Evolutionary conservation across 2,797 vertebrate species (phyloP), one percentile per base, ranked within the genome.

Genomic region (Buphagus erythrorhynchus): DNA sequence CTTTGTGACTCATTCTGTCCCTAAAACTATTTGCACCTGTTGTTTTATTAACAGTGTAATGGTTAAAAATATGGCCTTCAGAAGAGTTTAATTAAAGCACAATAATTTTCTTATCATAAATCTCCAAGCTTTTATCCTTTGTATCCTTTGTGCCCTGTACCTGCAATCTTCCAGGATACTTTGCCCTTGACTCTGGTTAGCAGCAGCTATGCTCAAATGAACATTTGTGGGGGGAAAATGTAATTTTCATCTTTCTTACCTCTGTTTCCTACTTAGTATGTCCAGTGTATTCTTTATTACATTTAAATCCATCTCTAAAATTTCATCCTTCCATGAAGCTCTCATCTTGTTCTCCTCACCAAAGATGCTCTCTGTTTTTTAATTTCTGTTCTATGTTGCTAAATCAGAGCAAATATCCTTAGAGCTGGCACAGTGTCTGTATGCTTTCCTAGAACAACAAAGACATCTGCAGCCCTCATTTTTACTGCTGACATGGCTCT

Each of bases 11-110:
- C 68, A 79, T 59, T 87, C 52, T 80, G 49, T 31, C 55, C 45
- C 24, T 61, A 35, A 61, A 86, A 80, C 51, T 87, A 79, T 77
- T 83, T 86, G 57, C 75, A 91, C 43, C 67, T 91, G 57, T 33
- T 85, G 33, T 65, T 87, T 94, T 87, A 42, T 66, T 79, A 88
- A 40, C 36, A 71, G 17, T 38, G 24, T 71, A 87, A 62, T 73
- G 8, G 43, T 58, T 85, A 67, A 93, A 85, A 92, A 38, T 79
- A 74, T 24, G n/a, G 15, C 59, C 40, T 77, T 89, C 59, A 91
- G 78, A 80, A 73, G 8, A 35, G 10, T 71, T 88, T 72, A 86
- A 72, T 66, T 86, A 90, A 93, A 81, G 28, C 19, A n/a, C 26
- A 55, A 10, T 58, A 46, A 25, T 73, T 85, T 92, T 87, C 28